Evolutionary conservation across 1,140 invertebrate genomes (phyloP), one percentile per base, ranked within the genome.

Genomic region (Drosophila orena): DNA sequence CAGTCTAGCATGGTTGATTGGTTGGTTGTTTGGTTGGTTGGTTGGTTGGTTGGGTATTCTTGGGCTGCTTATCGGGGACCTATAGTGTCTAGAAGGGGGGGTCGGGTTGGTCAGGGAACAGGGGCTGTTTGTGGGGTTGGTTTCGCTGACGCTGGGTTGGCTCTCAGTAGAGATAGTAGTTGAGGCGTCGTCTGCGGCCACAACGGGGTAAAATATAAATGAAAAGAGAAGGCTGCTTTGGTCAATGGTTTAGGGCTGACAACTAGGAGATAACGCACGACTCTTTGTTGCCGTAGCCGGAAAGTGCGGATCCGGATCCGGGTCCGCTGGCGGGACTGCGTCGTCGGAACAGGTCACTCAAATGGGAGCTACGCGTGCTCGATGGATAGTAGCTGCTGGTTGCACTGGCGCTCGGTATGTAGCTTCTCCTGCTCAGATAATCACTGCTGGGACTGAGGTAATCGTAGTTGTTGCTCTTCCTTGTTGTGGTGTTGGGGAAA

Each of bases 211-310:
- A 65, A 65, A 56, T 88, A 72, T 69, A 70, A 70, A 56, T 76
- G 49, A 88, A 61, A 81, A 79, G 57, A 85, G 64, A 83, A 78
- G 75, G 54, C 52, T 71, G 34, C 60, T 73, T 77, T 79, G 76
- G 75, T 81, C 52, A 78, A 56, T 57, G 44, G 22, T 60, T 65
- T 37, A 27, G 58, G 40, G 35, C 49, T 65, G 64, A 53, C 57
- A 52, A 61, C 57, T 91, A 92, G 53, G 78, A 83, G 60, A 91
- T 91, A 85, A 91, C 81, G 91, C 90, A 91, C 88, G 88, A 91
- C 69, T 91, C 90, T 90, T 90, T 91, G 83, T 64, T 83, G 62
- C 66, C 43, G 47, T 81, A 81, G 49, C 60, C 65, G 42, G 68
- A 50, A 35, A 58, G 58, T 34, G 54, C 72, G 30, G 81, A 84